Percentiles rank a stretch among this genome's conserved stretches.
Evolutionary conservation across 2,888 invertebrate genomes (phyloP).

Genomic region (Sesamia inferens): DNA sequence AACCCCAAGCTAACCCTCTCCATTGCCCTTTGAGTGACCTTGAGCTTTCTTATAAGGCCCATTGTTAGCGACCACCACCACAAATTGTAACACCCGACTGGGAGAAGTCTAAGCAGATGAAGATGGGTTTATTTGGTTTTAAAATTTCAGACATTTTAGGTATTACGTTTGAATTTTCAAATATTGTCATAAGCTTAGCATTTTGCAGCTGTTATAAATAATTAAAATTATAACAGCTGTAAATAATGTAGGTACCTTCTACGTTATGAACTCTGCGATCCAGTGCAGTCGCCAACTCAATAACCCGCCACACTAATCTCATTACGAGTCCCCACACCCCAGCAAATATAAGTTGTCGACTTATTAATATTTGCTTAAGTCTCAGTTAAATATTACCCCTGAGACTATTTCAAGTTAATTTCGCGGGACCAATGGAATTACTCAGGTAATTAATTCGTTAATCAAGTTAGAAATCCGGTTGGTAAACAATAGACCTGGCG

Average conservation of each 20-base stretch:
- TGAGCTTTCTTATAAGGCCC: too few species aligned
- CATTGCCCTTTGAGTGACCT: too few species aligned
- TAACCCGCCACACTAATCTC: constrained; percentile 50
- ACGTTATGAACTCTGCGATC: neutral
- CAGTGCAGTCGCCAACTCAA: constrained; percentile 41
- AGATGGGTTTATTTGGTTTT: too few species aligned
- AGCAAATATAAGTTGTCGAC: constrained; percentile 59
- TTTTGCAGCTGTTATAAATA: neutral
- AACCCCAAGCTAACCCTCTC: too few species aligned
- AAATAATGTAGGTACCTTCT: constrained; percentile 25
- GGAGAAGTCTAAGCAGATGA: too few species aligned
- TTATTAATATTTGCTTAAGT: constrained; percentile 62
- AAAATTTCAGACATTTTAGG: too few species aligned
- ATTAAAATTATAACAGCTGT: constrained; percentile 12
- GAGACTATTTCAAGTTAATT: constrained; percentile 73
- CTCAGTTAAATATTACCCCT: constrained; percentile 69
- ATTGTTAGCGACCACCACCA: too few species aligned
- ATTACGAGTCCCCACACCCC: constrained; percentile 44
- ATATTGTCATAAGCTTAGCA: neutral
- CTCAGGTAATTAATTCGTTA: constrained; percentile 77
- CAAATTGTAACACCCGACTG: too few species aligned
- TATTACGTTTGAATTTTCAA: too few species aligned
- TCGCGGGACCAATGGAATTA: constrained; percentile 71
- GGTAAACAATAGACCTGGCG: constrained; percentile 72
- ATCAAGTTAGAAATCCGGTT: constrained; percentile 77